Conservation (phyloP, 2,888 invertebrate species). For the Nephrotoma appendiculata region DNA sequence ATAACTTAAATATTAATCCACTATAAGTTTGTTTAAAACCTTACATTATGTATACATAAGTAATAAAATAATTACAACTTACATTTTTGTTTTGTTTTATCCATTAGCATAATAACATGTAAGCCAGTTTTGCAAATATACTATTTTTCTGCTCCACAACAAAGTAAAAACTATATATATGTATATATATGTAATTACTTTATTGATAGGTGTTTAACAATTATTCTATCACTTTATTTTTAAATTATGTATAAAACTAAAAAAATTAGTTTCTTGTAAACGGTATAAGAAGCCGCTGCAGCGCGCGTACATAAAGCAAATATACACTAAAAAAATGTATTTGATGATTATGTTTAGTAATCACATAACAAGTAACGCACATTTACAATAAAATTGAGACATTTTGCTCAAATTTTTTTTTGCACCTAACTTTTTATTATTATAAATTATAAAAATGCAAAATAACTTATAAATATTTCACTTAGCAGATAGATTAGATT, state of each 20-base stretch:
- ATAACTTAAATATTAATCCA: not conserved
- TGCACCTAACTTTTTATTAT: not conserved
- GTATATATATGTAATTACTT: too few relatives aligned
- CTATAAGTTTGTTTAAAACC: not conserved
- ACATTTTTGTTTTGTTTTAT: constrained; percentile 4
- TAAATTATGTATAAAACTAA: not conserved
- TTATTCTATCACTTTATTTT: not conserved
- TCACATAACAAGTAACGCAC: not conserved
- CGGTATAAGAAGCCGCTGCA: not conserved
- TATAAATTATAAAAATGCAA: not conserved
- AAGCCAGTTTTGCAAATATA: not conserved
- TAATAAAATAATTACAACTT: not conserved
- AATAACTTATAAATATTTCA: not conserved
- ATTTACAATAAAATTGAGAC: not conserved
- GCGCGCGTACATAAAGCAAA: not conserved
- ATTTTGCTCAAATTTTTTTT: not conserved
- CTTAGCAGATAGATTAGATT: not conserved
- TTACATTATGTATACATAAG: not conserved
- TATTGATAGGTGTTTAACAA: not conserved
- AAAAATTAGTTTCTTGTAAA: not conserved
- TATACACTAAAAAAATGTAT: not conserved
- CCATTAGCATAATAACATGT: constrained; percentile 4
- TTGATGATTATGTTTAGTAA: not conserved
- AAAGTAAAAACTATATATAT: not conserved
- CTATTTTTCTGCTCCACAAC: not conserved